Evolutionary conservation across 2,888 invertebrate species (phyloP), one percentile per base, ranked within the genome.

Genomic region (Epinotia demarniana): DNA sequence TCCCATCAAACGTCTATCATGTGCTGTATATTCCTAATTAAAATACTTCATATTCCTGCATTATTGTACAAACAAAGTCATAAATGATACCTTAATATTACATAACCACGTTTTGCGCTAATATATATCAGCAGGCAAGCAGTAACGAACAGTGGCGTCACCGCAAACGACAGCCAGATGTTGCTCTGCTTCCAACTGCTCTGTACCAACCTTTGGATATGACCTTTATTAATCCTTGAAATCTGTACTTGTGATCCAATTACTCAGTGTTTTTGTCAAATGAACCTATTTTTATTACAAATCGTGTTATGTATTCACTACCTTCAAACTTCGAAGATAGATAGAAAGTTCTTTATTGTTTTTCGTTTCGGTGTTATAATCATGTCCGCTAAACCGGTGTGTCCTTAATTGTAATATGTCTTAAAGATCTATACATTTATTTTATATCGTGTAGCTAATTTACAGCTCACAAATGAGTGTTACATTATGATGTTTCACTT

Each of bases 91-190:
- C n/a, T 61, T n/a, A n/a, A 27, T 16, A 61, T n/a, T 33, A n/a
- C 9, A n/a, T 33, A 62, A 46, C 67, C 43, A 72, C 53, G 66
- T 67, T 46, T 18, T 8, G 13, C 55, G 46, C 55, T 71, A 74
- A 77, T 68, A 74, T 77, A 72, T 75, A 23, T 18, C 39, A 58
- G 60, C 62, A 46, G 49, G 55, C 57, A 19, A 33, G 60, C 61
- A 72, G 75, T 76, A 57, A 70, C 68, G 46, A 61, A 57, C 77
- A 78, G n/a, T 75, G 62, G 77, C 12, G 67, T 11, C 27, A 13
- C 77, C 77, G 18, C 73, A 72, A 78, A 77, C 66, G 76, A 63
- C 63, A 53, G n/a, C n/a, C 78, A 78, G 77, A 76, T 76, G 78
- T 72, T 76, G 69, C 73, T 58, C 6, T 49, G 62, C 72, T 11